phyloP scores from a whole-genome alignment of 2,888 invertebrate genomes.

The Diarsia dahlii region DNA sequence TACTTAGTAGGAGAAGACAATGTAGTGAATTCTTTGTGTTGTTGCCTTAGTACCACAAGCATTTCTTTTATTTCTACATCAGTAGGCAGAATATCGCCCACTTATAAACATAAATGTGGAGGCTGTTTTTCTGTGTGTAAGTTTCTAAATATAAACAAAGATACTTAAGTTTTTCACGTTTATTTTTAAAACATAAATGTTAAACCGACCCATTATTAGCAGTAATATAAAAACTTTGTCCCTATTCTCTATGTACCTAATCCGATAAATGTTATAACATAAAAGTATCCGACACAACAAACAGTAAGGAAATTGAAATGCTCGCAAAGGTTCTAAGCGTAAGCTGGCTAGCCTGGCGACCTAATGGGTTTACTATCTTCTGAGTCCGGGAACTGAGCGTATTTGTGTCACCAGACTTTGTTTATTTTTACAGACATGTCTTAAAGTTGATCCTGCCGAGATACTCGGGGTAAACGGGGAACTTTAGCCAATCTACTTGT shows the following conservation, averaged over 20 bases:
- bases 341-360: slow-evolving; percentile 50
- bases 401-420: slow-evolving; percentile 53
- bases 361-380: slow-evolving; percentile 64
- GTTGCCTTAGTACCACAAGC: slow-evolving; percentile 11
- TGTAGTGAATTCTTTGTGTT: slow-evolving; percentile 14
- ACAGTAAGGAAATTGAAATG: slow-evolving; percentile 64
- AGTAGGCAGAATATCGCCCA: slow-evolving; percentile 12
- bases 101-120: slow-evolving; percentile 24
- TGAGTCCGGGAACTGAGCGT: slow-evolving; percentile 46
- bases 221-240: neutral
- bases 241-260: slow-evolving; percentile 5
- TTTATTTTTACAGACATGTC: slow-evolving; percentile 52
- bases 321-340: slow-evolving; percentile 58
- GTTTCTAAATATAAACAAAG: slow-evolving; percentile 3
- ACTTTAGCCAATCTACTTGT: slow-evolving; percentile 35
- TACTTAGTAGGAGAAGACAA: slow-evolving; percentile 44
- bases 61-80: slow-evolving; percentile 40
- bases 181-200: neutral
- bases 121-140: neutral
- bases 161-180: neutral
- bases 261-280: slow-evolving; percentile 19
- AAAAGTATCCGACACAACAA: slow-evolving; percentile 37
- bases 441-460: slow-evolving; percentile 40
- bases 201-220: neutral
- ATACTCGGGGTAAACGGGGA: slow-evolving; percentile 12